Conservation (phyloP, 2,888 invertebrate genomes). For the Pemphredon lugubris region DNA sequence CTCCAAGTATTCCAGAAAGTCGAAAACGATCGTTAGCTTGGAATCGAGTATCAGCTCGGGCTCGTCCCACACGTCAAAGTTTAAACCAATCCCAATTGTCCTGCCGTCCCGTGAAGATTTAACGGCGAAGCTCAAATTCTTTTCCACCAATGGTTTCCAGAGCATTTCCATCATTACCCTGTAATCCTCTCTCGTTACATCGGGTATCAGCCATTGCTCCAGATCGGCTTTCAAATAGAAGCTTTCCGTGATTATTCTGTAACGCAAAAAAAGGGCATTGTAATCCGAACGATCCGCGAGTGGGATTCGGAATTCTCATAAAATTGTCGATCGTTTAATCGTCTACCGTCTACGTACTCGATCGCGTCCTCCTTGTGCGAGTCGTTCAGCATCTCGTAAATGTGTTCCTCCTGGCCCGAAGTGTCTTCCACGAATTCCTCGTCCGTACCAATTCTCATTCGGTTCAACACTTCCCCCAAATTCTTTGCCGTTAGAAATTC, state of each 20-base stretch:
- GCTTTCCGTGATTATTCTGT: constrained; percentile 91
- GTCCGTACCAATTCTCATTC: constrained; percentile 81
- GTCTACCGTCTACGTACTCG: constrained; percentile 88
- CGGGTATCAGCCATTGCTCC: constrained; percentile 89
- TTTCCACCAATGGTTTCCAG: constrained; percentile 87
- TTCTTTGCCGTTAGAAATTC: constrained; percentile 89
- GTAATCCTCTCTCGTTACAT: constrained; percentile 87
- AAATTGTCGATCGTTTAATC: too few relatives aligned
- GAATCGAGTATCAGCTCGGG: constrained; percentile 88
- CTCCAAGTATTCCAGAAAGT: constrained; percentile 90
- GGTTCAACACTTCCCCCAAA: constrained; percentile 86
- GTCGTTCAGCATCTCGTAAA: constrained; percentile 83
- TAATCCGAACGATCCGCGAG: too few relatives aligned
- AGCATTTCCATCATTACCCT: constrained; percentile 85
- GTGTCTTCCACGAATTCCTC: constrained; percentile 63
- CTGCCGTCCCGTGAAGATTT: constrained; percentile 82
- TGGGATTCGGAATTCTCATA: too few relatives aligned
- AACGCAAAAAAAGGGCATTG: too few relatives aligned
- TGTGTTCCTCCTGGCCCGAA: constrained; percentile 78
- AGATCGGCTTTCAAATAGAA: constrained; percentile 93
- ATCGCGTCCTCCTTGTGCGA: constrained; percentile 87
- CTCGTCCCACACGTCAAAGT: constrained; percentile 91
- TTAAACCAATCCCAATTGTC: constrained; percentile 88
- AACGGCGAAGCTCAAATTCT: constrained; percentile 88
- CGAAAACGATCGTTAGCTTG: constrained; percentile 88